phyloP scores from a whole-genome alignment of 2,113 vertebrate genomes.

The Symphodus melops region DNA sequence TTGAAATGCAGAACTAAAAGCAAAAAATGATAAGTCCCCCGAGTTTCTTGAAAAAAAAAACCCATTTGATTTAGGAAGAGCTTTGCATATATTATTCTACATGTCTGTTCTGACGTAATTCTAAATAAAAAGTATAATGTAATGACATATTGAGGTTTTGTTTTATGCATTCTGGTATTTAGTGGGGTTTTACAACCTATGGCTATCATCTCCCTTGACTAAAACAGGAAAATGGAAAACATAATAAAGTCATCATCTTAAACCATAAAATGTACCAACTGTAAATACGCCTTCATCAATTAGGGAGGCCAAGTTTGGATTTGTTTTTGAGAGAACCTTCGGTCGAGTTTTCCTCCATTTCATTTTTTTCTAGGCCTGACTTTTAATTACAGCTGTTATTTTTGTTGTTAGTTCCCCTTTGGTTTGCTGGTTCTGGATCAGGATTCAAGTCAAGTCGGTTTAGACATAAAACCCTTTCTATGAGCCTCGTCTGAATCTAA shows the following conservation, averaged over 20 bases:
- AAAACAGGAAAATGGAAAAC: conserved; percentile 63
- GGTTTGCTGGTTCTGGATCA: conserved; percentile 69
- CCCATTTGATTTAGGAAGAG: conserved; percentile 27
- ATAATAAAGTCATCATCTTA: conserved; percentile 61
- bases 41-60: conserved; percentile 13
- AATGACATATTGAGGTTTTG: conserved; percentile 27
- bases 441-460: conserved; percentile 56
- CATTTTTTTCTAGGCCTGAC: conserved; percentile 10
- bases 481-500: conserved; percentile 45
- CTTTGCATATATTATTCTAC: neutral
- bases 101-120: conserved; percentile 1
- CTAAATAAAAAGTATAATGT: neutral
- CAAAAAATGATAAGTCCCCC: conserved; percentile 6
- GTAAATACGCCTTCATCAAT: conserved; percentile 59
- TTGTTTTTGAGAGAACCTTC: conserved; percentile 19
- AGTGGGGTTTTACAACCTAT: conserved; percentile 47
- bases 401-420: conserved; percentile 61
- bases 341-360: conserved; percentile 36
- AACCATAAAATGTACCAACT: conserved; percentile 55
- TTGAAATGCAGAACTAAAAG: conserved; percentile 23
- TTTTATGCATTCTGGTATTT: conserved; percentile 5
- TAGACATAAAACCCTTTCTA: conserved; percentile 57
- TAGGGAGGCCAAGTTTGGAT: conserved; percentile 43
- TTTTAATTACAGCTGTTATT: conserved; percentile 67
- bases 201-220: conserved; percentile 52